Conservation (phyloP, 2,797 vertebrate species). For the Thalassophryne amazonica region DNA sequence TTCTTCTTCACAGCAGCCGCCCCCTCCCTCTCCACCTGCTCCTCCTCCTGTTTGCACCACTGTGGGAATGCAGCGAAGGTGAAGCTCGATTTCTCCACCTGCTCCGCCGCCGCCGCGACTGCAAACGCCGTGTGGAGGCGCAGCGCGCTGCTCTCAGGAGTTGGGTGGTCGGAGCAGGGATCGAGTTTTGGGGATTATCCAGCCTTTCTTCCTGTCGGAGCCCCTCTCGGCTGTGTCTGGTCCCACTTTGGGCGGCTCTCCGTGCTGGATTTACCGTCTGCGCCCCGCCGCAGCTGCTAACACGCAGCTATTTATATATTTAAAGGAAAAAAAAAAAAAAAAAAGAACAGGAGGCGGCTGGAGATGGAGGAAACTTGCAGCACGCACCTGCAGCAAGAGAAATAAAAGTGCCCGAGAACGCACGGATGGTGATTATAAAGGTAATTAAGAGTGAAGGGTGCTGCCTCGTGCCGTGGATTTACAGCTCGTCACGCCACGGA, state of each 20-base stretch:
- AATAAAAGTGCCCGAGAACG: too few relatives aligned
- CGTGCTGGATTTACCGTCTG: too few relatives aligned
- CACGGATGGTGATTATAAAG: too few relatives aligned
- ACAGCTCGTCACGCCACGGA: conserved; percentile 58
- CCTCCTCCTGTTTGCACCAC: conserved; percentile 56
- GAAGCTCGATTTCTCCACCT: conserved; percentile 5
- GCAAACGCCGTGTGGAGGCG: too few relatives aligned
- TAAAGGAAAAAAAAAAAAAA: background rate
- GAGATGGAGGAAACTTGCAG: conserved; percentile 48
- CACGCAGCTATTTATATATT: too few relatives aligned
- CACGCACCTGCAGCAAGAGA: conserved; percentile 19
- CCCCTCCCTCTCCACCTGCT: conserved; percentile 27
- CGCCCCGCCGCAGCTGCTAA: too few relatives aligned
- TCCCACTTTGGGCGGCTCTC: conserved; percentile 39
- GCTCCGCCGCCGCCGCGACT: accelerated
- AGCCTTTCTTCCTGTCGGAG: too few relatives aligned
- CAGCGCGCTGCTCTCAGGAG: too few relatives aligned
- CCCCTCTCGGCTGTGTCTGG: too few relatives aligned
- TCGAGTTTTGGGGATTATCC: too few relatives aligned
- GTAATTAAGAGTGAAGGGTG: conserved; percentile 44
- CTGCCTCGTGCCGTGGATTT: conserved; percentile 65
- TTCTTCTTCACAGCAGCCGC: conserved; percentile 66
- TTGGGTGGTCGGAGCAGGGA: too few relatives aligned
- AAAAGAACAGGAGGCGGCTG: conserved; percentile 2
- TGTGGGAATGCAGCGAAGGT: conserved; percentile 76